Evolutionary conservation across 2,797 vertebrate species (phyloP).

Genomic region (Gallinago nigripennis): DNA sequence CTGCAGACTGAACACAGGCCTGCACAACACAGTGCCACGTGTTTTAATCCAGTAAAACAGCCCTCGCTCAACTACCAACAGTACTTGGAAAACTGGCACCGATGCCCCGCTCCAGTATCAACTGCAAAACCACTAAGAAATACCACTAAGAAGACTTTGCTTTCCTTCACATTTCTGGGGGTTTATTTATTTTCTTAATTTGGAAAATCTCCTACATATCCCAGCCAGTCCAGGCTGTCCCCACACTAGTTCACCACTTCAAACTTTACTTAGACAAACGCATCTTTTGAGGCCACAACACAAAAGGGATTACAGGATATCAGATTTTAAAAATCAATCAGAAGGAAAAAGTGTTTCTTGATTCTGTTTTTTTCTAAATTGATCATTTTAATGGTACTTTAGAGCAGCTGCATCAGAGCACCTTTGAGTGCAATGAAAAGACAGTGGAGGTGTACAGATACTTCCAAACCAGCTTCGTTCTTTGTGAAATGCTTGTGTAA

Average conservation of each 20-base stretch:
- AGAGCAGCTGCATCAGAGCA: background rate
- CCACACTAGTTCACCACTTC: background rate
- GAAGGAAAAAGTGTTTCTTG: background rate
- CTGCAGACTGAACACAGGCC: background rate
- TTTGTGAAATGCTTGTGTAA: background rate
- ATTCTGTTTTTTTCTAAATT: background rate
- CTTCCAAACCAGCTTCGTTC: background rate
- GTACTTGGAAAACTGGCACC: background rate
- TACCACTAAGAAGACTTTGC: background rate
- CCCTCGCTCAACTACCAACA: background rate
- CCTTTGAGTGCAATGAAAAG: background rate
- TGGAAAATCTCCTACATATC: background rate
- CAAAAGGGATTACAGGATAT: background rate
- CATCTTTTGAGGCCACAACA: background rate
- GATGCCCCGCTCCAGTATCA: background rate
- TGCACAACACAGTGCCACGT: accelerated
- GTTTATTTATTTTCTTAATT: background rate
- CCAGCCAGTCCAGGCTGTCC: background rate
- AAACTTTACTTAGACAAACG: background rate
- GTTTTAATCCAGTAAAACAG: background rate
- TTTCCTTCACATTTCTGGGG: background rate
- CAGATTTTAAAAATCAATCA: background rate
- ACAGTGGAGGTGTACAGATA: background rate
- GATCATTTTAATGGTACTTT: background rate
- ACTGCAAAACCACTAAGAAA: background rate